Percentiles rank a stretch among this genome's conserved stretches.
Conservation (phyloP, 2,797 vertebrate species). For the Serranus cabrilla region DNA sequence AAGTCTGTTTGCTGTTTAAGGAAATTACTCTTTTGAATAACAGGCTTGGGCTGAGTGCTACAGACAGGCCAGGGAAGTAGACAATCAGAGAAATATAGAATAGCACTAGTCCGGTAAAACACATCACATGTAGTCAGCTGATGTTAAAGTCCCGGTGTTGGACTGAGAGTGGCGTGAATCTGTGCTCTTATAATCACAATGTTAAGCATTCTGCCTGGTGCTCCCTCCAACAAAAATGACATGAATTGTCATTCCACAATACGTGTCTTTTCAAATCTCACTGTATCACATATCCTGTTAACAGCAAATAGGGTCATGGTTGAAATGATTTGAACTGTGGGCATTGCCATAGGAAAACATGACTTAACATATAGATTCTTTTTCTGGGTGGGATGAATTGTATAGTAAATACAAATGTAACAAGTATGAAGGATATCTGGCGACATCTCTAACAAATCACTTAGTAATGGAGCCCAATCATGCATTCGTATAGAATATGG, state of each 20-base stretch:
- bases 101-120: neutral
- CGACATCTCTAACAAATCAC: conserved; percentile 32
- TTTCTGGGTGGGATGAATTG: conserved; percentile 6
- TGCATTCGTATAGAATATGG: conserved; percentile 19
- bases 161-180: neutral
- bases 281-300: conserved; percentile 17
- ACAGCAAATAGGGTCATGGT: neutral
- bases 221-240: neutral
- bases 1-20: no score
- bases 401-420: neutral
- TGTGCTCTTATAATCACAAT: neutral
- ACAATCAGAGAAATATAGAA: neutral
- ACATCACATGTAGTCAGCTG: neutral
- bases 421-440: neutral
- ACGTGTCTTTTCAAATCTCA: neutral
- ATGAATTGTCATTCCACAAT: neutral
- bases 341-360: neutral
- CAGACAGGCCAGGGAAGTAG: no score
- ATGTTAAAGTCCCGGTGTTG: neutral
- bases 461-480: conserved; percentile 14
- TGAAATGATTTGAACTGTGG: conserved; percentile 5
- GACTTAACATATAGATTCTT: neutral
- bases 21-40: no score
- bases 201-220: neutral
- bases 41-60: no score